These are phyloP conservation scores for Alloplasta piceator DNA, from an alignment of 2,888 invertebrate species.

Conservation along the genomic window DNA sequence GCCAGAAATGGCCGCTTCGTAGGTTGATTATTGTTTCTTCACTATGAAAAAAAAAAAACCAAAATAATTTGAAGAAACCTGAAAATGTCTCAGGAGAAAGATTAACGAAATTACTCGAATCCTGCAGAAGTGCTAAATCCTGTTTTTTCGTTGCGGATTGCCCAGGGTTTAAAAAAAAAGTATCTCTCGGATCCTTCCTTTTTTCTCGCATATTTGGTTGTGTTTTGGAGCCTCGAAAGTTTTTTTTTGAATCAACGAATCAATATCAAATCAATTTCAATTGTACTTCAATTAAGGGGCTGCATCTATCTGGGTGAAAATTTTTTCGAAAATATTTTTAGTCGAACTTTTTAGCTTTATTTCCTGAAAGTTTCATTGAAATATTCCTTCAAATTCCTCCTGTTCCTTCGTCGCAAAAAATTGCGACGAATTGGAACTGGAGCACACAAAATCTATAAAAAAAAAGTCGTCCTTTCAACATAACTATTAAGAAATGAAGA, in stretches of 20 bases:
- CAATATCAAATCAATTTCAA: neutral
- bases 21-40: constrained; percentile 37
- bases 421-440: no score
- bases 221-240: constrained; percentile 24
- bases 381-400: no score
- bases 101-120: constrained; percentile 18
- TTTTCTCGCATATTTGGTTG: constrained; percentile 26
- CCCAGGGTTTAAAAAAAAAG: constrained; percentile 74
- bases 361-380: no score
- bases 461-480: no score
- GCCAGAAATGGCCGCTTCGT: constrained; percentile 28
- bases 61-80: constrained; percentile 46
- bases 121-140: constrained; percentile 12
- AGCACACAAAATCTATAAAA: no score
- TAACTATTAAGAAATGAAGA: no score
- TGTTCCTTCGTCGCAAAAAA: no score
- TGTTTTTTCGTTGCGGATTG: constrained; percentile 64
- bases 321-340: no score
- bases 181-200: constrained; percentile 22
- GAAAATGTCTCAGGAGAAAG: constrained; percentile 1
- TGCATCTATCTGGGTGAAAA: no score
- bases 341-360: no score
- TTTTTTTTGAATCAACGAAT: neutral
- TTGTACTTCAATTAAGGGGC: neutral
- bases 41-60: constrained; percentile 56